Evolutionary conservation across 1,140 invertebrate genomes (phyloP), one percentile per base, ranked within the genome.

Genomic region (Formica exsecta): DNA sequence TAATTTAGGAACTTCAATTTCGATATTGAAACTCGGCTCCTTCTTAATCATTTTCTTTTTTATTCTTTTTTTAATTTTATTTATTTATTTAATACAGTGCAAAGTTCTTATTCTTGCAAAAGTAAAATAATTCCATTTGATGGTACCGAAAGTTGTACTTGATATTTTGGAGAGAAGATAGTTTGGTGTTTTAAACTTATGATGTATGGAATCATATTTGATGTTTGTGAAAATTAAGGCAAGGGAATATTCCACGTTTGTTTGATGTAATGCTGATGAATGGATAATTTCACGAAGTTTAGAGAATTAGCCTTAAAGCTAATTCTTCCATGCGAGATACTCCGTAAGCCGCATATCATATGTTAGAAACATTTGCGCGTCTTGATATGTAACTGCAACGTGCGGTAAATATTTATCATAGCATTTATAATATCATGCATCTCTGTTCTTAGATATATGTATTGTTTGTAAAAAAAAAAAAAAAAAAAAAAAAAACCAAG

Each of bases 201-300:
- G 66, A 83, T 83, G 29, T 62, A 74, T 74, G 79, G 68, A 83
- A 41, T 44, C 38, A 13, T 59, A 29, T 83, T 74, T 74, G 79
- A 83, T 83, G 38, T 71, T 74, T 74, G 79, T 74, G 25, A 68
- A 38, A 83, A 83, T 70, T 73, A 74, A 74, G 54, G 57, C 25
- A 32, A 61, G 51, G 38, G 54, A 83, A 44, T 83, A 74, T 73
- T 62, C 59, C 38, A 32, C 44, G 54, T 74, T 74, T 74, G 79
- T 38, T 32, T 29, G 54, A 83, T 83, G 25, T 59, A 81, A 81
- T 57, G 54, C 59, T 81, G 79, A 83, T 83, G 79, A 83, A 83
- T 83, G 79, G 79, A 61, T 83, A 61, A 83, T 83, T 74, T 61
- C 54, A 38, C 68, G 22, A 57, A 48, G 54, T 81, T 83, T 11